Evolutionary conservation across 1,140 invertebrate genomes (phyloP), one percentile per base, ranked within the genome.

Genomic region (Proctacanthus coquilletti): DNA sequence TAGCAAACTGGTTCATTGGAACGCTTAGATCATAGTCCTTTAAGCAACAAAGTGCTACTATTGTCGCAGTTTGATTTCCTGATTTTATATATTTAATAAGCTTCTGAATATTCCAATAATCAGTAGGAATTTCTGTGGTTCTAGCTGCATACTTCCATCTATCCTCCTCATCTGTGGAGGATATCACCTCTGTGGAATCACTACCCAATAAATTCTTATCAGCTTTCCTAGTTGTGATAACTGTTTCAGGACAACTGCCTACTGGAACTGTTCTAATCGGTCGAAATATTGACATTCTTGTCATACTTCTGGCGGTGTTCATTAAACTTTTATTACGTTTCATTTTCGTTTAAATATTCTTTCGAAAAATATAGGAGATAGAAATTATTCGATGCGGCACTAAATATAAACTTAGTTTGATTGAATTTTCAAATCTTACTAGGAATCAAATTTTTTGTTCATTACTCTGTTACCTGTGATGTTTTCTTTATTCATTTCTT

Each of bases 41-140:
- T 8, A 96, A 64, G 14, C 87, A 83, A 38, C 86, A 89, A 8
- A 96, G 61, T 0, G 88, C 79, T 11, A 95, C 82, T 43, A 88
- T 79, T 1, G 91, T 95, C 1, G 88, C 88, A 1, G 89, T 94
- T 63, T 91, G 87, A 54, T 94, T 95, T 25, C 89, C 89, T 36
- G 83, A 83, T 65, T 92, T 93, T 59, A 92, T 79, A 55, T 93
- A 94, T 56, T 92, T 92, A 5, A 93, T 78, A 3, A 94, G 69
- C 60, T 92, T 91, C 53, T 92, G 87, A 52, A 93, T 84, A 46
- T 91, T 83, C 81, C 86, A 93, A 57, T 89, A 94, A 53, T 84
- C 80, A 0, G 78, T 70, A 2, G 81, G 78, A 32, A 81, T 67
- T 44, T 70, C 68, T 13, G 61, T 47, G n/a, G 64, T 62, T n/a